These are phyloP conservation scores for Boloria selene DNA, from an alignment of 2,888 invertebrate genomes.

Conservation along the genomic window DNA sequence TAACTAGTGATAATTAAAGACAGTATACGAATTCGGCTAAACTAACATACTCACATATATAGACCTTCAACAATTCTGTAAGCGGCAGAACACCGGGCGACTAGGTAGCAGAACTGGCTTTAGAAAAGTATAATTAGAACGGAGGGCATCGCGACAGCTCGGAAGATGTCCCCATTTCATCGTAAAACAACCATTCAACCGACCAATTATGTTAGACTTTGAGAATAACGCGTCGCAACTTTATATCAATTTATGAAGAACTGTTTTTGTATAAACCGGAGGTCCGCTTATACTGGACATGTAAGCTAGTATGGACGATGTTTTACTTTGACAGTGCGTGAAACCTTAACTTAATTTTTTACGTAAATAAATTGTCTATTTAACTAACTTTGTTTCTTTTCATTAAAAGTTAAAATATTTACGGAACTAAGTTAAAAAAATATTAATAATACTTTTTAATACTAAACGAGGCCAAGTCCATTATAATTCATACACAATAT, in stretches of 20 bases:
- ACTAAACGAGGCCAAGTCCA: constrained; percentile 26
- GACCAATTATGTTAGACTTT: constrained; percentile 43
- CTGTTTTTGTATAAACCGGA: constrained; percentile 32
- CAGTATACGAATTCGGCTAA: constrained; percentile 18
- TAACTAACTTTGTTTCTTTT: neutral
- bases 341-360: constrained; percentile 34
- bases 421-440: neutral
- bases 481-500: constrained; percentile 21
- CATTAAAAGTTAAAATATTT: neutral
- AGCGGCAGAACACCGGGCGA: constrained; percentile 40
- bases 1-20: constrained; percentile 8
- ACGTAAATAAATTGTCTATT: neutral
- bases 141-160: constrained; percentile 58
- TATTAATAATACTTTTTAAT: constrained; percentile 9
- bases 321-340: constrained; percentile 38
- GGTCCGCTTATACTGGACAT: constrained; percentile 42
- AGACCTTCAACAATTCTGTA: constrained; percentile 30
- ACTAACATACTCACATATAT: constrained; percentile 35
- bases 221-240: constrained; percentile 31
- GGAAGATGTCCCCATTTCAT: constrained; percentile 61
- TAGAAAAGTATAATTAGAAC: constrained; percentile 62
- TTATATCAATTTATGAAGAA: constrained; percentile 37
- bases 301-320: constrained; percentile 36
- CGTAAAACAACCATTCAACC: constrained; percentile 47
- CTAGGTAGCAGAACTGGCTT: constrained; percentile 50